phyloP scores from a whole-genome alignment of 2,888 invertebrate species.

The Salpingus planirostris region DNA sequence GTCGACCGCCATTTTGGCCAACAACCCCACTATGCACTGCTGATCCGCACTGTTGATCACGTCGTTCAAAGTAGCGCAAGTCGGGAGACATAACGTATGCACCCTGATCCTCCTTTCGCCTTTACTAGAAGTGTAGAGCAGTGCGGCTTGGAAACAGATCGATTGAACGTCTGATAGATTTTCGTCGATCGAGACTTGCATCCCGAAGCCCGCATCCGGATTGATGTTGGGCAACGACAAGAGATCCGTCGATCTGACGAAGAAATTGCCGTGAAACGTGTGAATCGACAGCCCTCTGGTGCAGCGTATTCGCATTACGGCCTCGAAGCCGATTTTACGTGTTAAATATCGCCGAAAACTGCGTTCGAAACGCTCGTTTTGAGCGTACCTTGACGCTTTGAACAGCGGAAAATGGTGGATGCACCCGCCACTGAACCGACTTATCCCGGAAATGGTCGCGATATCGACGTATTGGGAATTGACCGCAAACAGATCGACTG shows the following conservation, averaged over 20 bases:
- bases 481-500: conserved; percentile 90
- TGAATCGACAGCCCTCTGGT: conserved; percentile 90
- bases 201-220: conserved; percentile 96
- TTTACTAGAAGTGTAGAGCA: conserved; percentile 92
- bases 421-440: conserved; percentile 91
- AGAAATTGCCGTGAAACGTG: conserved; percentile 99
- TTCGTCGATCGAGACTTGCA: conserved; percentile 95
- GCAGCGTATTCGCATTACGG: conserved; percentile 95
- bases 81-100: conserved; percentile 92
- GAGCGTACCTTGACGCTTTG: conserved; percentile 57
- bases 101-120: conserved; percentile 95
- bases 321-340: conserved; percentile 96
- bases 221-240: conserved; percentile 94
- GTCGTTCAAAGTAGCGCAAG: conserved; percentile 75
- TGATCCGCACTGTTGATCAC: conserved; percentile 87
- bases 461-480: conserved; percentile 91
- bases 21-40: conserved; percentile 82
- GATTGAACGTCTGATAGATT: conserved; percentile 74
- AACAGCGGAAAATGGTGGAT: conserved; percentile 90
- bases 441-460: conserved; percentile 86
- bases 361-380: conserved; percentile 65
- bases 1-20: conserved; percentile 98
- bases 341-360: conserved; percentile 83
- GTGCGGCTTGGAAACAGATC: conserved; percentile 95
- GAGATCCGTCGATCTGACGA: conserved; percentile 95